Evolutionary conservation across 2,113 vertebrate species (phyloP).

Genomic region (Melanerpes formicivorus): DNA sequence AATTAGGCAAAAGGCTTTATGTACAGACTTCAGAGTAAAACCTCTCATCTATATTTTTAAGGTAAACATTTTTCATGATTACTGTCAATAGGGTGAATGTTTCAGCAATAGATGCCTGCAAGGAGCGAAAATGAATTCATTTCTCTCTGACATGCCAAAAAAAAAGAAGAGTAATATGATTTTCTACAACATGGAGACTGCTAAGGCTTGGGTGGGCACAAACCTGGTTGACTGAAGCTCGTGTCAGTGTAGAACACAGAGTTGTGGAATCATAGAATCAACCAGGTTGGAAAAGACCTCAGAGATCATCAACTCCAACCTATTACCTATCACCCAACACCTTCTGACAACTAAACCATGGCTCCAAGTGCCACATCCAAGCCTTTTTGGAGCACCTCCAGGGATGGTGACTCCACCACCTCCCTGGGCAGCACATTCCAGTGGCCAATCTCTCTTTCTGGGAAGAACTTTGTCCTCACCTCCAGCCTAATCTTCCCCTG

Average conservation of each 20-base stretch:
- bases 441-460: no score
- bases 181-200: neutral
- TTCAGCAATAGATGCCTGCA: neutral
- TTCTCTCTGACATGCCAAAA: neutral
- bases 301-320: no score
- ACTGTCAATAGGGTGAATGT: neutral
- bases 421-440: no score
- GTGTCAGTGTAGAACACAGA: neutral
- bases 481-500: no score
- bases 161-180: neutral
- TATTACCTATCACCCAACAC: no score
- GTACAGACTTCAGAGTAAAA: neutral
- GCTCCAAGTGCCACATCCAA: no score
- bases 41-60: neutral
- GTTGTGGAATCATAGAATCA: no score
- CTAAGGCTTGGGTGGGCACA: neutral
- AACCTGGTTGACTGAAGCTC: neutral
- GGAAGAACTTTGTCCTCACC: no score
- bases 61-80: slow-evolving; percentile 5
- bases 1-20: neutral
- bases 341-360: no score
- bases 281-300: no score
- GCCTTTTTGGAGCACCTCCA: no score
- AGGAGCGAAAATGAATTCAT: neutral
- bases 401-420: no score